Base-by-base conservation (phyloP, 2,888 invertebrate genomes). In the Sipha maydis region DNA sequence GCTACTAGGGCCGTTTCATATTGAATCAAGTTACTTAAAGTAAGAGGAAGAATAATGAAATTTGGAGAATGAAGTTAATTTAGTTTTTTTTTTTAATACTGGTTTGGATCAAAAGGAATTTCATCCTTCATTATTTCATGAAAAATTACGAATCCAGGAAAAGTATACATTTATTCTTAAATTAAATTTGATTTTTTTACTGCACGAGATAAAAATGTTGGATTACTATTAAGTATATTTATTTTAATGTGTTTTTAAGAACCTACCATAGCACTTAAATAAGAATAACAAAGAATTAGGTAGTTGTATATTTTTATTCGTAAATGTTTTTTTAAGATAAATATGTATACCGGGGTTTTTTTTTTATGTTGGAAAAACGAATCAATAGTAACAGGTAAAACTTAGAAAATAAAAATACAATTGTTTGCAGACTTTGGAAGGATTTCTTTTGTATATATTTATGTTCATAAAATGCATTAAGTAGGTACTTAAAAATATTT, bases 161-260 rank as follows among this genome's bases (percentile, higher is more conserved):
- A 17, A 71, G 71, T 4, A 61, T 28, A 28, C 14, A 31, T 71
- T 31, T 71, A 14, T 28, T 28, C 17, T 17, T 14, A 28, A n/a
- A 31, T 17, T 28, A 8, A 71, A 28, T n/a, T 3, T 11, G 69
- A 25, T 67, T 56, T 61, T 69, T 69, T 69, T 69, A 69, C 28
- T 5, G 28, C 8, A 25, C 8, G 8, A 28, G 28, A 54, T 67
- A 69, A 34, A 73, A 73, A 34, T 28, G n/a, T 75, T 38, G 17
- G 19, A 28, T 82, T 28, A 28, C 56, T 75, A 75, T 83, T 83
- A 38, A 83, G 56, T 83, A 34, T 31, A n/a, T 73, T 61, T 0
- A 56, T 75, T 83, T 71, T 54, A 83, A 83, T 75, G 83, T 25
- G 34, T 56, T 83, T 83, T 56, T 54, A 75, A 83, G 34, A 75